Conservation (phyloP, 2,113 vertebrate species). For the Panthera uncia region DNA sequence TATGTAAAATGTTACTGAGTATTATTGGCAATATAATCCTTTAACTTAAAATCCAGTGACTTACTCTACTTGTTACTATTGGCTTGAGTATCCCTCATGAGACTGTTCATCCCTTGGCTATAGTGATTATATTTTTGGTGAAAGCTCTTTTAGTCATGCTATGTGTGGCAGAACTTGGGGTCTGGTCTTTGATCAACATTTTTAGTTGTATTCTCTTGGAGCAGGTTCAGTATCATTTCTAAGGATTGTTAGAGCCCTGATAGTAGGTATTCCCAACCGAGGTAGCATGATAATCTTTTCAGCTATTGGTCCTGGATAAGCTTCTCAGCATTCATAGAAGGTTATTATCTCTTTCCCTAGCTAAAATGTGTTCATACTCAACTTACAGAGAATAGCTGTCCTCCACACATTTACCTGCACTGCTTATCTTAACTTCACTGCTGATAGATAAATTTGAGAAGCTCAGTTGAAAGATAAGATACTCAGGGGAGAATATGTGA, state of each 20-base stretch:
- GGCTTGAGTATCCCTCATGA: slow-evolving; percentile 7
- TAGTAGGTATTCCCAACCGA: background rate
- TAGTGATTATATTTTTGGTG: slow-evolving; percentile 2
- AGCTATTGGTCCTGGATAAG: background rate
- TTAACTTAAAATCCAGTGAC: background rate
- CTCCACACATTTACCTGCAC: background rate
- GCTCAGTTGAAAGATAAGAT: background rate
- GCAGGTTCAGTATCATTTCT: background rate
- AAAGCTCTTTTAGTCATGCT: background rate
- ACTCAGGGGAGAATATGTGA: background rate
- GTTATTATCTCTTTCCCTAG: background rate
- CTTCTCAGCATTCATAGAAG: background rate
- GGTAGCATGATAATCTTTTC: background rate
- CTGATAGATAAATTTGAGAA: background rate
- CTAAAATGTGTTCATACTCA: background rate
- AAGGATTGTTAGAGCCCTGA: background rate
- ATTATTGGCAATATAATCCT: background rate
- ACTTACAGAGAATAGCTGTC: background rate
- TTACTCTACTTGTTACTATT: background rate
- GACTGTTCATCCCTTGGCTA: background rate
- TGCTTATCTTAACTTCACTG: background rate
- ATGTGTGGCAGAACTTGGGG: background rate
- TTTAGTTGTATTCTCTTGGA: background rate
- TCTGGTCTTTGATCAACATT: background rate
- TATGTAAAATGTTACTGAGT: background rate